Percentiles rank a stretch among this genome's conserved stretches.
Evolutionary conservation across 2,113 vertebrate genomes (phyloP).

Genomic region (Bubo scandiacus): DNA sequence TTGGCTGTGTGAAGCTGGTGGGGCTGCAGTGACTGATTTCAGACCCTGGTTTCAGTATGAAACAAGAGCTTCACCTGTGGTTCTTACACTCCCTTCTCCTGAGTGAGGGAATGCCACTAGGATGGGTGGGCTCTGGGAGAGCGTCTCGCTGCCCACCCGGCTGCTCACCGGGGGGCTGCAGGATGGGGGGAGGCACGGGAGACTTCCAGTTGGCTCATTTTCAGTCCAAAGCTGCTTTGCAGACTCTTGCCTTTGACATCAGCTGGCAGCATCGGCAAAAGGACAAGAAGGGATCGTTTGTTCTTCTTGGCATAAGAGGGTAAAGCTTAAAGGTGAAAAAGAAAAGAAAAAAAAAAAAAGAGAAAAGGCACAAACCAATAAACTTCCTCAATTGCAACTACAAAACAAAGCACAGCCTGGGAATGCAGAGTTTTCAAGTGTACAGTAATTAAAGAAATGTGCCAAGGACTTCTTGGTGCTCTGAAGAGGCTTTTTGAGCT

Average conservation of each 20-base stretch:
- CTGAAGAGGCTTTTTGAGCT: not conserved
- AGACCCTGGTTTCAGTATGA: accelerated
- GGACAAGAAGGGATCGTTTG: not conserved
- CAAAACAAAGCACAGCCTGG: not conserved
- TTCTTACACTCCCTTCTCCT: not conserved
- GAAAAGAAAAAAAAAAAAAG: too few species aligned
- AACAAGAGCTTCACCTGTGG: not conserved
- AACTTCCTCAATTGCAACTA: not conserved
- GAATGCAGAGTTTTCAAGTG: not conserved
- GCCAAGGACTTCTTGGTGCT: not conserved
- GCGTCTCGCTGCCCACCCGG: not conserved
- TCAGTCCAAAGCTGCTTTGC: not conserved
- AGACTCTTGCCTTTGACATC: not conserved
- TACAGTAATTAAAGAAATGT: accelerated
- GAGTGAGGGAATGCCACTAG: not conserved
- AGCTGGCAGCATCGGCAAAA: not conserved
- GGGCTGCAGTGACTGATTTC: too few species aligned
- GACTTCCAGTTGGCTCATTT: accelerated
- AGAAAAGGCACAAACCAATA: not conserved
- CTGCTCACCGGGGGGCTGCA: not conserved
- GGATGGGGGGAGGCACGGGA: accelerated
- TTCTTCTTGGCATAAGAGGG: not conserved
- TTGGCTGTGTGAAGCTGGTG: too few species aligned
- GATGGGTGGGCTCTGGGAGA: not conserved
- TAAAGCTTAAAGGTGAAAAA: accelerated